Evolutionary conservation across 2,888 invertebrate genomes (phyloP), one percentile per base, ranked within the genome.

Genomic region (Polydrusus tereticollis): DNA sequence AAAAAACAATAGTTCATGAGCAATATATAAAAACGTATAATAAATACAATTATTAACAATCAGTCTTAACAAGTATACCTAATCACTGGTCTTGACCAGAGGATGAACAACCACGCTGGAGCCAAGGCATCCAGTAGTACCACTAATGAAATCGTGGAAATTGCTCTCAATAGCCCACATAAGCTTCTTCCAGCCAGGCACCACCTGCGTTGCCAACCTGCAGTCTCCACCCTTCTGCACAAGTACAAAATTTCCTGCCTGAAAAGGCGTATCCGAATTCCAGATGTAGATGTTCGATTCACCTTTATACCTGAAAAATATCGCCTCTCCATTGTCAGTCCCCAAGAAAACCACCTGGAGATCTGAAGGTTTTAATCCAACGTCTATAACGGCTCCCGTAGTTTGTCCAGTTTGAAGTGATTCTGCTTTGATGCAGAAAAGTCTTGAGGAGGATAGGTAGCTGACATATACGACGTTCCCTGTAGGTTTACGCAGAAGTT

Each of bases 361-460:
- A n/a, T 84, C 84, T 1, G 38, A 20, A 0, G 88, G 87, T 77
- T 91, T 91, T 1, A 82, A 80, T 6, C 91, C 91, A 29, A 89
- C 83, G 79, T 90, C 90, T 79, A 81, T 78, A 36, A 86, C 82
- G 60, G 80, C 81, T 18, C 90, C 88, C 66, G 87, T 84, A 0
- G 90, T 87, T 58, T 87, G 87, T 45, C 89, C 91, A 29, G 87
- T 87, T 52, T 90, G 87, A 69, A 93, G 85, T 75, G 88, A 88
- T 26, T 89, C 88, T 0, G 92, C 89, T 65, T 89, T 88, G 72
- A 93, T 86, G 43, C 91, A 90, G 83, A 91, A 90, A 38, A 93
- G 78, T 16, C 89, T 88, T 16, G 84, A 86, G n/a, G 90, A 87
- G 70, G 90, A 88, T 14, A 92, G 83, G 78, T 92, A 92, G 0